Conservation (phyloP, 35 echinoderm and acorn worm genomes). For the Holothuria glaberrima region DNA sequence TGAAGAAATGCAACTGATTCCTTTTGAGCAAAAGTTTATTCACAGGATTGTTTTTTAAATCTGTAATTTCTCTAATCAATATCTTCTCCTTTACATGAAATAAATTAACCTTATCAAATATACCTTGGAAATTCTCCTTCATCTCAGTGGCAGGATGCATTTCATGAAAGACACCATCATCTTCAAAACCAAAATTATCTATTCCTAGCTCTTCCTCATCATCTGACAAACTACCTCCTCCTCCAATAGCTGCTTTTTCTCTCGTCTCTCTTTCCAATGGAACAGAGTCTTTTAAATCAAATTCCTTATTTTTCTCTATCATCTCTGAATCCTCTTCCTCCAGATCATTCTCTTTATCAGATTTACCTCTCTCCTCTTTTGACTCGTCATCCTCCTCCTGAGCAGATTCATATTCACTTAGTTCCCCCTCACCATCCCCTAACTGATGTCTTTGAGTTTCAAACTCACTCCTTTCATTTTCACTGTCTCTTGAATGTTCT, state of each 20-base stretch:
- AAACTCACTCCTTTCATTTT: too few species aligned
- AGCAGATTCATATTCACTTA: background rate
- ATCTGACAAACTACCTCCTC: background rate
- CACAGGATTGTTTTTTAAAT: too few species aligned
- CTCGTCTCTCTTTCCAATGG: background rate
- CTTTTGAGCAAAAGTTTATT: too few species aligned
- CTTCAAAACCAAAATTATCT: slow-evolving; percentile 40
- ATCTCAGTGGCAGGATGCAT: too few species aligned
- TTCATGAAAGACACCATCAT: slow-evolving; percentile 9
- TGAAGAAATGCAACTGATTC: too few species aligned
- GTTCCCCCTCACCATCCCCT: too few species aligned
- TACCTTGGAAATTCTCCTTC: too few species aligned
- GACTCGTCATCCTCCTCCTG: slow-evolving; percentile 7
- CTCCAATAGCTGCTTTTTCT: background rate
- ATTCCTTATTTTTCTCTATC: background rate
- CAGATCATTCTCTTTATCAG: background rate
- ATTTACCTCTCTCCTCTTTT: background rate
- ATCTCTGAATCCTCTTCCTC: background rate
- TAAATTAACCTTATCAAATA: too few species aligned
- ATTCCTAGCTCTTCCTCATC: slow-evolving; percentile 14
- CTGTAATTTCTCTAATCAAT: too few species aligned
- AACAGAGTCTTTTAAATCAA: background rate
- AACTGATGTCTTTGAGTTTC: too few species aligned
- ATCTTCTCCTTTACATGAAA: too few species aligned
- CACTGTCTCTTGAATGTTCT: too few species aligned